Base-by-base conservation (phyloP, 2,888 invertebrate genomes). In the Adela reaumurella region DNA sequence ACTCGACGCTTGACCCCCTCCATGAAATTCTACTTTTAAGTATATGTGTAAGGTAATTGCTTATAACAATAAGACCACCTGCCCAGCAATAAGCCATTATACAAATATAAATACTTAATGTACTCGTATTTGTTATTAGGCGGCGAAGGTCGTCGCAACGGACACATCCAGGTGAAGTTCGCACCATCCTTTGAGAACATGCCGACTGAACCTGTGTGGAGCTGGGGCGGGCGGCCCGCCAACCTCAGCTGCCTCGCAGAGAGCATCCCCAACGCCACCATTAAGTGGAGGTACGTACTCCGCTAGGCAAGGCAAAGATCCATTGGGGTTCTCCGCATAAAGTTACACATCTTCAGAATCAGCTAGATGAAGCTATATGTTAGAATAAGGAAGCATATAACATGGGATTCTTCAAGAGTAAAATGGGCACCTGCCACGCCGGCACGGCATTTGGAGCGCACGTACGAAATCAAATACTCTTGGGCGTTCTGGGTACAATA, bases 211-310 rank as follows among this genome's bases (percentile, higher is more conserved):
- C 90, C 91, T 1, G 83, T 87, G 1, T 94, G 90, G 85, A 89
- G 89, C 28, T 95, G 94, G 94, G 87, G 89, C 46, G 82, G 85
- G 42, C 83, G 83, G 57, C 86, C 88, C 1, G 91, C 89, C 2
- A 95, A 95, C 67, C 79, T 95, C 5, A 91, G 90, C 51, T 95
- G 95, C 63, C 80, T 91, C 45, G 93, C 94, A n/a, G 90, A 92
- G 68, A 84, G 87, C 62, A 83, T 95, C 59, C 95, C 95, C 2
- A 95, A 95, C 65, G 95, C 95, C 0, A 94, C 94, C 6, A 92
- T 95, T 57, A 85, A 86, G 62, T 95, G 94, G 94, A 84, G 83
- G 67, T 84, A 77, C 67, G 76, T 62, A 6, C 8, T 8, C 45
- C 77, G 77, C 56, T 74, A 74, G 62, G 83, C 80, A 51, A 82